These are phyloP conservation scores for Paracentrotus lividus DNA, from an alignment of 53 echinoderm and acorn worm genomes.

Conservation along the genomic window DNA sequence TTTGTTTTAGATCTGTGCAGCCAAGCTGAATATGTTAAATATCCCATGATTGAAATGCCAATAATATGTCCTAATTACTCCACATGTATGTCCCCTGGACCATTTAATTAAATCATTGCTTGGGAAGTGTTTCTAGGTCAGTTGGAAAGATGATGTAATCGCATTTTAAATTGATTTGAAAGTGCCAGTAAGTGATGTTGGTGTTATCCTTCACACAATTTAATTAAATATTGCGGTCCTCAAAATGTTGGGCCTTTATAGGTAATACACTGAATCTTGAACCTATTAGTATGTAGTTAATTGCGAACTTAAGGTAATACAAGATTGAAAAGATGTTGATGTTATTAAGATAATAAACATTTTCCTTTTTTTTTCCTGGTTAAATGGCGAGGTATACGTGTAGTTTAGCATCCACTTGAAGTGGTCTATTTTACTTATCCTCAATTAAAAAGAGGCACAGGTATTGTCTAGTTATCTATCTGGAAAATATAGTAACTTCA, in stretches of 20 bases:
- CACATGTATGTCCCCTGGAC: background rate
- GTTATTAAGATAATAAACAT: too few relatives aligned
- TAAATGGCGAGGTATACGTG: too few relatives aligned
- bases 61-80: conserved; percentile 1
- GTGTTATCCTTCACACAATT: background rate
- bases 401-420: too few relatives aligned
- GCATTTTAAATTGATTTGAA: background rate
- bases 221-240: background rate
- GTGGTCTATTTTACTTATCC: too few relatives aligned
- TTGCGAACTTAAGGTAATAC: too few relatives aligned
- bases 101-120: background rate
- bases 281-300: too few relatives aligned
- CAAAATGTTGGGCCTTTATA: background rate
- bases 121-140: conserved; percentile 4
- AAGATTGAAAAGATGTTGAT: too few relatives aligned
- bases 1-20: background rate
- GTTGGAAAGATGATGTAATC: background rate
- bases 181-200: background rate
- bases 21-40: background rate
- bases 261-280: too few relatives aligned
- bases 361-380: too few relatives aligned
- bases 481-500: too few relatives aligned
- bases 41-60: background rate
- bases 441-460: too few relatives aligned
- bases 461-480: too few relatives aligned